Evolutionary conservation across 2,888 invertebrate genomes (phyloP), one percentile per base, ranked within the genome.

Genomic region (Steinernema carpocapsae): DNA sequence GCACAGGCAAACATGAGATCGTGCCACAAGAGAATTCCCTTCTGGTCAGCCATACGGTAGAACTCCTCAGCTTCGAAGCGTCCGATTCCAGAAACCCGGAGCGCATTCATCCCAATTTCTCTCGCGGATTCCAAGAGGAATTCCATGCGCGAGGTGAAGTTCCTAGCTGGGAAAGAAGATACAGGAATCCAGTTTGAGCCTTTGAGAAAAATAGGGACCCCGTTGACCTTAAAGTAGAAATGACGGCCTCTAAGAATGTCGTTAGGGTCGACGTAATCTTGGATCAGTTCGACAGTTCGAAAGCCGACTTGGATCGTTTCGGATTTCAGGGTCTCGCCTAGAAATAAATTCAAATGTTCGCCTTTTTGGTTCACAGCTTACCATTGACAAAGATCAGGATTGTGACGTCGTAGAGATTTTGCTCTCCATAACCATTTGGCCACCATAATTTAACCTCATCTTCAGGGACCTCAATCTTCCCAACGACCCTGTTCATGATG

Each of bases 41-140:
- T 76, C 59, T 76, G 19, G n/a, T 74, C 46, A 74, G 95, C 94
- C 45, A 92, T 88, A 78, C 89, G 76, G 88, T 97, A 99, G 88
- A 97, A 96, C 75, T 91, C 91, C 81, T 96, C 93, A 0, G 92
- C 92, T 87, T 97, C 97, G 86, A 97, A 99, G 0, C 94, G 90
- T 0, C 96, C 97, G n/a, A 97, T 97, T 32, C 97, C 97, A 97
- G 97, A 99, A 0, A 97, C n/a, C 26, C 97, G 91, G 17, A 97
- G 89, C 92, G 94, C 94, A 85, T 94, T 93, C 93, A 95, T 94
- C 87, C 96, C 92, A 12, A 86, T 86, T 78, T 91, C 88, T 26
- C 90, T 90, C 0, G 92, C 91, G 29, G 79, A 79, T 37, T 76
- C 32, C 12, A 84, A 45, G 10, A 78, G 70, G 59, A 80, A 84